Base-by-base conservation (phyloP, 2,113 vertebrate species). In the Takifugu flavidus region DNA sequence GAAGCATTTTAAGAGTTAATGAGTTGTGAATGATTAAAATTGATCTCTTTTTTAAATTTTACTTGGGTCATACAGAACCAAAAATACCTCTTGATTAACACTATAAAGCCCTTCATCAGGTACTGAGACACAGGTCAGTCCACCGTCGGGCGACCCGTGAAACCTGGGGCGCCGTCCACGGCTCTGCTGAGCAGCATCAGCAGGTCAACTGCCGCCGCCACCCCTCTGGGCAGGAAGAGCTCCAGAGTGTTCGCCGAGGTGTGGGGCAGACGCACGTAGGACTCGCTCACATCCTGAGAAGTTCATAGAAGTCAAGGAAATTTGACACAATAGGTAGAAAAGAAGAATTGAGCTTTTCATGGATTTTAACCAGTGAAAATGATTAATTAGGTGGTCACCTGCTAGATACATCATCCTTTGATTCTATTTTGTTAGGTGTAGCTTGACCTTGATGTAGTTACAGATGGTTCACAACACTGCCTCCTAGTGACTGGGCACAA, bases 191-290 rank as follows among this genome's bases (percentile, higher is more conserved):
- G 70, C 76, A 88, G 62, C 6, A 0, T n/a, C 56, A 70, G 13
- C 55, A 90, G 72, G 25, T 80, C 77, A 15, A 0, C 56, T 8
- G 70, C 25, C 29, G 56, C 47, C 3, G 25, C 49, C 10, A 66
- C 58, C 8, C 73, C 74, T n/a, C 80, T 70, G 0, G 82, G 89
- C 25, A 90, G 70, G 56, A 80, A 86, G 8, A 89, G 67, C 61
- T 78, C 76, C 72, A 87, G 84, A 39, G 79, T 52, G 1, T 59
- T 79, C 5, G 69, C 67, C 44, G 72, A 72, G 3, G 72, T 13
- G 29, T 74, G 26, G 0, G 87, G 88, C 14, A 86, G 66, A 27
- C 25, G 59, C 4, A 45, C 20, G 12, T 25, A 12, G 13, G 39
- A 25, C 7, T 20, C 20, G 34, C 10, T 25, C 0, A 0, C 13